These are phyloP conservation scores for Zaprionus tsacasi DNA, from an alignment of 1,140 invertebrate species.

Conservation along the genomic window DNA sequence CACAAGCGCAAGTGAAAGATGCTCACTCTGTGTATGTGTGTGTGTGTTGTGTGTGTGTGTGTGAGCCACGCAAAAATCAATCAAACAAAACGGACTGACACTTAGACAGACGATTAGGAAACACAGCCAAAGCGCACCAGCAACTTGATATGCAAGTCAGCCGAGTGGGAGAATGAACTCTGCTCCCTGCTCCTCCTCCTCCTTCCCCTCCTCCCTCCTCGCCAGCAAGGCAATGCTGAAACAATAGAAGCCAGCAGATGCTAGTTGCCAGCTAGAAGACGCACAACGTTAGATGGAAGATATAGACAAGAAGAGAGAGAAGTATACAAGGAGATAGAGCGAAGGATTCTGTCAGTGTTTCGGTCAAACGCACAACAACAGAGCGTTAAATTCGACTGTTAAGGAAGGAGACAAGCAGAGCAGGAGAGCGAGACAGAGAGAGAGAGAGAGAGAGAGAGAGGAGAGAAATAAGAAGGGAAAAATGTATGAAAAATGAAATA, in stretches of 20 bases:
- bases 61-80: constrained; percentile 44
- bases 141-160: constrained; percentile 64
- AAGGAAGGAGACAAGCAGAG: not conserved
- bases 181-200: not conserved
- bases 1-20: constrained; percentile 15
- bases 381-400: constrained; percentile 61
- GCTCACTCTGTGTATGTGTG: not conserved
- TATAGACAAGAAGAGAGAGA: constrained; percentile 20
- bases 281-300: constrained; percentile 26
- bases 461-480: not conserved
- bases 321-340: constrained; percentile 19
- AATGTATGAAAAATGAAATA: no score
- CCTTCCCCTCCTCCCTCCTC: not conserved
- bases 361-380: constrained; percentile 70
- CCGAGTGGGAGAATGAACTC: not conserved
- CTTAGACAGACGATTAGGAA: constrained; percentile 65
- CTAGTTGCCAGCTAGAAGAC: constrained; percentile 17
- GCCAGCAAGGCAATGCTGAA: constrained; percentile 1
- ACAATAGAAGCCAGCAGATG: constrained; percentile 27
- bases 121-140: constrained; percentile 48
- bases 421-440: not conserved
- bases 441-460: not conserved
- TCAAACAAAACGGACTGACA: constrained; percentile 64
- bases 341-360: constrained; percentile 67
- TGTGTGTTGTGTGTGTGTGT: not conserved